These are phyloP conservation scores for Chiloscyllium punctatum DNA, from an alignment of 2,797 vertebrate species.

Conservation along the genomic window DNA sequence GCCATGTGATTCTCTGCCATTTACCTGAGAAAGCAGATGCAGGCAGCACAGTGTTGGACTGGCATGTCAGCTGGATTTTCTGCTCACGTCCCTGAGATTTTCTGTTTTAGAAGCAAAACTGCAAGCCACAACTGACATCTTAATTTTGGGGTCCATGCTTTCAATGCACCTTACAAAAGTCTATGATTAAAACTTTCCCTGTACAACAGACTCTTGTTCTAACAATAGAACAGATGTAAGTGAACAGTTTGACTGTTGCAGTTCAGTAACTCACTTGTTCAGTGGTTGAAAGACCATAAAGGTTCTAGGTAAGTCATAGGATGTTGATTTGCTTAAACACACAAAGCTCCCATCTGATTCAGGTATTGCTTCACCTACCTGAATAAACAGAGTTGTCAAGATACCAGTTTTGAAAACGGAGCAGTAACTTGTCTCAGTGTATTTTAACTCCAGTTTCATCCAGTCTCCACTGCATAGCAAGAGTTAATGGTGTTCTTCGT, in stretches of 20 bases:
- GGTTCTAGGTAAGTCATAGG: not conserved
- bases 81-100: not conserved
- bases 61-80: not conserved
- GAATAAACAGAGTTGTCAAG: not conserved
- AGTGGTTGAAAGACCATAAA: not conserved
- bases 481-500: not conserved
- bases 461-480: too few species aligned
- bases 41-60: not conserved
- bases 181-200: too few species aligned
- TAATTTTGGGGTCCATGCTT: not conserved
- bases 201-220: too few species aligned
- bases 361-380: not conserved
- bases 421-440: not conserved
- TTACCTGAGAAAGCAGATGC: not conserved
- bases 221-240: too few species aligned
- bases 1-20: not conserved
- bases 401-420: not conserved
- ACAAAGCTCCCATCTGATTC: not conserved
- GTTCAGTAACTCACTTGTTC: not conserved
- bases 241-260: not conserved
- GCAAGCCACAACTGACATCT: not conserved
- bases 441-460: not conserved
- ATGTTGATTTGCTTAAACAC: not conserved
- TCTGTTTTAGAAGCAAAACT: not conserved
- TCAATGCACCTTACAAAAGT: too few species aligned